phyloP scores from a whole-genome alignment of 2,888 invertebrate genomes.

The Scaptodrosophila latifasciaeformis region DNA sequence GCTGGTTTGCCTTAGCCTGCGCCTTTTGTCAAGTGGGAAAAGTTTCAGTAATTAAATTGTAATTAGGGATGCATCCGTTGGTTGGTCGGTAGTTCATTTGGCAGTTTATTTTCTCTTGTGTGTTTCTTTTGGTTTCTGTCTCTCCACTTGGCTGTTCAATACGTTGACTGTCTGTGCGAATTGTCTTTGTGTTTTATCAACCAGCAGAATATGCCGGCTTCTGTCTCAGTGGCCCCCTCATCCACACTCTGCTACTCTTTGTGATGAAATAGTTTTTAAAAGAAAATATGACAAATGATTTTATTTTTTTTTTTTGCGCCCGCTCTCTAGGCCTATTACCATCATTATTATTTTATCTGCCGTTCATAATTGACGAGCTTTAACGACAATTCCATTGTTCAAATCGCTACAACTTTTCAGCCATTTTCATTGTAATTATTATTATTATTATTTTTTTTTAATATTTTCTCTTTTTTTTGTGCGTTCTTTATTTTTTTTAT shows the following conservation, averaged over 20 bases:
- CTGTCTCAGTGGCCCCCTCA: neutral
- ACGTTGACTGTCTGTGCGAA: constrained; percentile 59
- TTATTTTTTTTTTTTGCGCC: constrained; percentile 14
- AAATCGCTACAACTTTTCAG: constrained; percentile 59
- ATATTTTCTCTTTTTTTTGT: no score
- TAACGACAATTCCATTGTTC: constrained; percentile 55
- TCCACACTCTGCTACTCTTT: neutral
- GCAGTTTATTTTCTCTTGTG: neutral
- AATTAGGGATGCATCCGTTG: constrained; percentile 74
- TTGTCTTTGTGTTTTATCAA: constrained; percentile 61
- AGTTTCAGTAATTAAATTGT: constrained; percentile 75
- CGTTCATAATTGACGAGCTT: constrained; percentile 48
- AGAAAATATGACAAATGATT: constrained; percentile 41
- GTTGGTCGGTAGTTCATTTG: neutral
- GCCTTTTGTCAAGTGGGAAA: constrained; percentile 71
- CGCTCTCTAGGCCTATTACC: constrained; percentile 8
- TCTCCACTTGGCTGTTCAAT: no score
- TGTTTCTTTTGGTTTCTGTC: constrained; percentile 6
- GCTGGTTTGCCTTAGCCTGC: constrained; percentile 23
- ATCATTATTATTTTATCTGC: constrained; percentile 26
- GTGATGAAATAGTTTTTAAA: constrained; percentile 6
- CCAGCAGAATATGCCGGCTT: constrained; percentile 9
- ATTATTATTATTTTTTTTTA: no score
- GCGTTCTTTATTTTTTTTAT: no score
- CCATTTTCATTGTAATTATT: constrained; percentile 49